Conservation (phyloP, 92 coral and sea anemone species). For the Micromussa lordhowensis region DNA sequence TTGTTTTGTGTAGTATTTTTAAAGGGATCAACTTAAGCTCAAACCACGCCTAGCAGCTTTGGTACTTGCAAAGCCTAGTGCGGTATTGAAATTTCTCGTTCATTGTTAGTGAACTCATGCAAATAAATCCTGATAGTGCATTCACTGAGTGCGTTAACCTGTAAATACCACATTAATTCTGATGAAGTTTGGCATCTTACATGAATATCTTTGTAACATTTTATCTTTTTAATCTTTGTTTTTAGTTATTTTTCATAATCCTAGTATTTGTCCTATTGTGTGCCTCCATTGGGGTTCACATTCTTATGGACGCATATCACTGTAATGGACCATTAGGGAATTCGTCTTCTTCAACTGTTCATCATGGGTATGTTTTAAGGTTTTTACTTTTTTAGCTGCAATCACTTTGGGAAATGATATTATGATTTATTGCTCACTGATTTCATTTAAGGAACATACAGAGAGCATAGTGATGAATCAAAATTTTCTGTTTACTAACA, state of each 20-base stretch:
- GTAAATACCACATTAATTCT: not conserved
- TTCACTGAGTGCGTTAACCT: no score
- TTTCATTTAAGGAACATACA: no score
- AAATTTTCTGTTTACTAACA: no score
- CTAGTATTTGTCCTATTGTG: slow-evolving; percentile 81
- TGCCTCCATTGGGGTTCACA: slow-evolving; percentile 75
- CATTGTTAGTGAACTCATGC: no score
- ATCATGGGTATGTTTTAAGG: slow-evolving; percentile 59
- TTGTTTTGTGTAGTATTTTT: not conserved
- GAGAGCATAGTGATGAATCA: no score
- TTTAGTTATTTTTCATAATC: slow-evolving; percentile 82
- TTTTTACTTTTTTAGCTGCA: not conserved
- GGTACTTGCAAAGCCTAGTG: no score
- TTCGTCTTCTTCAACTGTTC: slow-evolving; percentile 51
- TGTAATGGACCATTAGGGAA: slow-evolving; percentile 71
- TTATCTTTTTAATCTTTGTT: slow-evolving; percentile 6
- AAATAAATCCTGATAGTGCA: no score
- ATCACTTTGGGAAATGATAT: not conserved
- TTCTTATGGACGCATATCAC: slow-evolving; percentile 81
- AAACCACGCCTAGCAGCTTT: no score
- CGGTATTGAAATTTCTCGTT: no score
- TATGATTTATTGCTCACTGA: no score
- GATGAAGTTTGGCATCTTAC: not conserved
- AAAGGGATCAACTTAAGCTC: no score
- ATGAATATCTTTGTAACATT: not conserved